These are phyloP conservation scores for Cecidostiba fungosa DNA, from an alignment of 2,888 invertebrate species.

Conservation along the genomic window DNA sequence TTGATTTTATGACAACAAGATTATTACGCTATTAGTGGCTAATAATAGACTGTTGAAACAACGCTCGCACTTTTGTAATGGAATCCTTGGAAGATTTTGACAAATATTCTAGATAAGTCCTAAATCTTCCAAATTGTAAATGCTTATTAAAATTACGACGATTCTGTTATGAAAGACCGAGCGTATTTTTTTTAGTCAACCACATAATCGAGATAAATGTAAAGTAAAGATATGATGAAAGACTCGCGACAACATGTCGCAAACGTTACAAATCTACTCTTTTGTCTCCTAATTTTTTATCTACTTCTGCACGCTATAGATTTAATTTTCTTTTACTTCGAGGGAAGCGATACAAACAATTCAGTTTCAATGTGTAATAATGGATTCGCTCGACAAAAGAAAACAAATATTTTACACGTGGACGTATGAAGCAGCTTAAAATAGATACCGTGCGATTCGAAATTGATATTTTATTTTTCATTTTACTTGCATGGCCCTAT, in stretches of 20 bases:
- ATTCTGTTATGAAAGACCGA: slow-evolving; percentile 27
- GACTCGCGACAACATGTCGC: slow-evolving; percentile 24
- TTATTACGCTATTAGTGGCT: slow-evolving; percentile 40
- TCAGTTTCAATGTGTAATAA: slow-evolving; percentile 6
- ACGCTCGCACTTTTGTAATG: slow-evolving; percentile 40
- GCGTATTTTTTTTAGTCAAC: slow-evolving; percentile 31
- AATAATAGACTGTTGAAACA: slow-evolving; percentile 49
- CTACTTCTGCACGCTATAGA: slow-evolving; percentile 20
- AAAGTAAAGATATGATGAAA: slow-evolving; percentile 46
- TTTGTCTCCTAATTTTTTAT: slow-evolving; percentile 16
- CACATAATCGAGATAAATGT: slow-evolving; percentile 23
- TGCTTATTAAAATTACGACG: background rate
- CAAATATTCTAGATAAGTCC: background rate
- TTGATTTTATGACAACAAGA: slow-evolving; percentile 48
- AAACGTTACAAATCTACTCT: slow-evolving; percentile 25
- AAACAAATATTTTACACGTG: slow-evolving; percentile 49
- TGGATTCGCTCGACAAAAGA: slow-evolving; percentile 27
- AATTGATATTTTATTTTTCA: slow-evolving; percentile 28
- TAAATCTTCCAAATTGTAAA: background rate
- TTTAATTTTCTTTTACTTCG: background rate
- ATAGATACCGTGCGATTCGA: slow-evolving; percentile 51
- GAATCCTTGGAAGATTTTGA: slow-evolving; percentile 22
- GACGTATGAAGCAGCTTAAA: slow-evolving; percentile 59
- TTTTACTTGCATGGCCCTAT: slow-evolving; percentile 56
- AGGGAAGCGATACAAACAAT: slow-evolving; percentile 31